phyloP scores from a whole-genome alignment of 1,140 invertebrate genomes.

The Dryas iulia region DNA sequence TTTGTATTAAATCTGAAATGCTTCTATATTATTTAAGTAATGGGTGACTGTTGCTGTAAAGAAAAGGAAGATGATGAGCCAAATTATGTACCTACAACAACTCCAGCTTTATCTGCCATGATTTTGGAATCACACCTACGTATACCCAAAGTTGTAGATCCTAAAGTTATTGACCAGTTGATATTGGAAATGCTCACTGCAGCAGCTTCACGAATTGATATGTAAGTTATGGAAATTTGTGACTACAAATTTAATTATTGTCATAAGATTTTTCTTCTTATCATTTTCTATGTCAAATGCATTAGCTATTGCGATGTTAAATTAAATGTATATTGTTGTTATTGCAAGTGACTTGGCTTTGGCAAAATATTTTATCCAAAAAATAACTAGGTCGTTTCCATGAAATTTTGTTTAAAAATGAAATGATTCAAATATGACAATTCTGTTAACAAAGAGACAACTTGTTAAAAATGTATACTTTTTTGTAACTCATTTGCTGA shows the following conservation, averaged over 20 bases:
- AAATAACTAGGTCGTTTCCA: too few relatives aligned
- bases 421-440: too few relatives aligned
- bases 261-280: too few relatives aligned
- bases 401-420: too few relatives aligned
- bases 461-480: not conserved
- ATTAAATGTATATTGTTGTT: too few relatives aligned
- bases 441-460: not conserved
- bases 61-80: constrained; percentile 64
- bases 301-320: not conserved
- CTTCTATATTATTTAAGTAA: constrained; percentile 47
- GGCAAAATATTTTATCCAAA: too few relatives aligned
- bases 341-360: not conserved
- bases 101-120: constrained; percentile 19
- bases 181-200: constrained; percentile 90
- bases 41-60: constrained; percentile 85
- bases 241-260: not conserved
- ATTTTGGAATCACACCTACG: constrained; percentile 31
- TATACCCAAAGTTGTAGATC: constrained; percentile 50
- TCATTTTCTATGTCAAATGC: not conserved
- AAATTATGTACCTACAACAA: constrained; percentile 52
- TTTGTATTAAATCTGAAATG: not conserved
- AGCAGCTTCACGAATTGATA: constrained; percentile 91
- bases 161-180: constrained; percentile 84
- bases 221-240: constrained; percentile 57
- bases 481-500: too few relatives aligned